Conservation (phyloP, 2,888 invertebrate genomes). For the Erebia aethiops region DNA sequence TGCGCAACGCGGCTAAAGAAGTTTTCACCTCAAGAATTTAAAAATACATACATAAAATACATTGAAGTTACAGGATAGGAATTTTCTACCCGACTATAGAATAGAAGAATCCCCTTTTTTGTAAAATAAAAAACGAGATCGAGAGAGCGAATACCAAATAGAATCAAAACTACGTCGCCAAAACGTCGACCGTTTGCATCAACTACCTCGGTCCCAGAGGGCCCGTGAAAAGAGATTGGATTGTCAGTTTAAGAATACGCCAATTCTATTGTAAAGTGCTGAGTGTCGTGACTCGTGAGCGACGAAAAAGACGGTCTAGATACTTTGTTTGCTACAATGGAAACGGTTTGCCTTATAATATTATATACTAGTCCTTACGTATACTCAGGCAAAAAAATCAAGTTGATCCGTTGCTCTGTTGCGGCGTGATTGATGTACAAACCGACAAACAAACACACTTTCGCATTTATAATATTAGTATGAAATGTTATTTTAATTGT, state of each 20-base stretch:
- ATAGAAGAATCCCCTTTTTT: not conserved
- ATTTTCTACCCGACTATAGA: too few species aligned
- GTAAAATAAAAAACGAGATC: not conserved
- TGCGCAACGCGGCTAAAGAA: too few species aligned
- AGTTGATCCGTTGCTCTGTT: too few species aligned
- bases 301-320: constrained; percentile 19
- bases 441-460: too few species aligned
- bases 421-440: too few species aligned
- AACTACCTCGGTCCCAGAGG: constrained; percentile 41
- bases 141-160: not conserved
- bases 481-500: too few species aligned
- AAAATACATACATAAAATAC: too few species aligned
- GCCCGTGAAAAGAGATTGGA: constrained; percentile 54
- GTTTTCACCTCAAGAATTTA: too few species aligned
- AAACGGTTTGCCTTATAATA: not conserved
- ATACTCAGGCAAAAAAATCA: too few species aligned
- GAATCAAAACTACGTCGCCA: constrained; percentile 9
- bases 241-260: constrained; percentile 48
- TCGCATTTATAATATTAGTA: too few species aligned
- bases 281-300: constrained; percentile 5
- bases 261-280: constrained; percentile 35
- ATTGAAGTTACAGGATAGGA: too few species aligned
- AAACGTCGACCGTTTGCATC: constrained; percentile 5
- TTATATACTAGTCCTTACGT: too few species aligned
- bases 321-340: constrained; percentile 22